A percentile compares a stretch with the other conserved stretches of the same genome.
Evolutionary conservation across 2,797 vertebrate species (phyloP).

Genomic region (Salarias fasciatus): DNA sequence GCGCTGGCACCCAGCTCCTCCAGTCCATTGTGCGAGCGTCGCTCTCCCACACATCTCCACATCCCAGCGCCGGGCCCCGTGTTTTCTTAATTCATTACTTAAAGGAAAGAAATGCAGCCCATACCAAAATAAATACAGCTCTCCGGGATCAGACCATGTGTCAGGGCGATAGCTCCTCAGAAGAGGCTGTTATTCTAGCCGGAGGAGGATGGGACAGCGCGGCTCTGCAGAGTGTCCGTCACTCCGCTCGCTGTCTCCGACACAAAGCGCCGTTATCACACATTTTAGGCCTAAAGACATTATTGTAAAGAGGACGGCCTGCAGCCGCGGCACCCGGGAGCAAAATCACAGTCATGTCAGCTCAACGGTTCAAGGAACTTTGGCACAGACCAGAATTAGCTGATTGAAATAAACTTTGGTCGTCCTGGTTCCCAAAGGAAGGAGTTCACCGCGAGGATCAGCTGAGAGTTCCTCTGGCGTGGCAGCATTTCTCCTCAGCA

Average conservation of each 20-base stretch:
- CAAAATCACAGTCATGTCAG: conserved; percentile 31
- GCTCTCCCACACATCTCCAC: conserved; percentile 90
- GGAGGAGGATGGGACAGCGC: conserved; percentile 77
- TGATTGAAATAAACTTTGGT: neutral
- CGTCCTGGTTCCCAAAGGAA: neutral
- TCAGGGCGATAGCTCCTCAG: conserved; percentile 76
- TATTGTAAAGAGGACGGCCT: conserved; percentile 56
- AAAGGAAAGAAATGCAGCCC: conserved; percentile 77
- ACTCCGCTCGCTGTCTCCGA: conserved; percentile 73
- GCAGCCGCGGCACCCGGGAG: conserved; percentile 29
- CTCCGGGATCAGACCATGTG: conserved; percentile 74
- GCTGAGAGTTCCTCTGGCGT: neutral
- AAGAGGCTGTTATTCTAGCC: conserved; percentile 79
- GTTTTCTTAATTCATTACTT: conserved; percentile 86
- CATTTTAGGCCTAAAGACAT: conserved; percentile 62
- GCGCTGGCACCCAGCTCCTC: conserved; percentile 36
- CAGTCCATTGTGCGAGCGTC: conserved; percentile 71
- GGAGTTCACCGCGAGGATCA: neutral
- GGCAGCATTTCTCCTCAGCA: too few relatives aligned
- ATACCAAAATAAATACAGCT: conserved; percentile 83
- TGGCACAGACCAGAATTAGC: conserved; percentile 1
- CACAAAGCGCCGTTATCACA: conserved; percentile 67
- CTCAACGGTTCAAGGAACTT: neutral
- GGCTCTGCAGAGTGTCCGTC: conserved; percentile 80
- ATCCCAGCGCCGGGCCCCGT: conserved; percentile 76